These are phyloP conservation scores for Archaeoteleia sp. DNA, from an alignment of 2,888 invertebrate genomes.

Conservation along the genomic window DNA sequence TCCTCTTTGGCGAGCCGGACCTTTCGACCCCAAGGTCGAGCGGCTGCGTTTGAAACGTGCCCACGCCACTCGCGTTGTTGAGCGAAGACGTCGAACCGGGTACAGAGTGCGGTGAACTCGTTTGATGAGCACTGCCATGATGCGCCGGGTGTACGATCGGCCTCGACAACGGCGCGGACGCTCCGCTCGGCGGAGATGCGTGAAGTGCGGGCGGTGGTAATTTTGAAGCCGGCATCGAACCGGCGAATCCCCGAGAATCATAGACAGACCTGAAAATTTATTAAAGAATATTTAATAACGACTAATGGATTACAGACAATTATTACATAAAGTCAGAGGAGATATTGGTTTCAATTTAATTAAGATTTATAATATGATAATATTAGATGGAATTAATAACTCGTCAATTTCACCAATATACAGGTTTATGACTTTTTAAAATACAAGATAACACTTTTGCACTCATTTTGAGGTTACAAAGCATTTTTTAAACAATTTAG, in stretches of 20 bases:
- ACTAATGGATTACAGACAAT: constrained; percentile 19
- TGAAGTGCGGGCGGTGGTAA: constrained; percentile 74
- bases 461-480: too few relatives aligned
- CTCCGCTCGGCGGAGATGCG: constrained; percentile 68
- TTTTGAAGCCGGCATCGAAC: constrained; percentile 64
- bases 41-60: constrained; percentile 85
- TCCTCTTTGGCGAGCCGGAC: constrained; percentile 79
- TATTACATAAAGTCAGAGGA: too few relatives aligned
- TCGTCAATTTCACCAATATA: too few relatives aligned
- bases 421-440: too few relatives aligned
- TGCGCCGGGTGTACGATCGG: constrained; percentile 68
- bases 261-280: constrained; percentile 74
- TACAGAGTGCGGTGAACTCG: constrained; percentile 58
- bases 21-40: constrained; percentile 83
- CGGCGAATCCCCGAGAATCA: constrained; percentile 68
- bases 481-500: too few relatives aligned
- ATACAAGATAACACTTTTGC: too few relatives aligned
- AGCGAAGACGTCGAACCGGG: constrained; percentile 42
- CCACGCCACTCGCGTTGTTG: constrained; percentile 61
- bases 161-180: constrained; percentile 69
- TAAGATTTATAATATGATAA: too few relatives aligned
- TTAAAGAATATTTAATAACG: not conserved
- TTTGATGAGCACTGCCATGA: constrained; percentile 57
- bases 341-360: too few relatives aligned
- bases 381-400: too few relatives aligned